Conservation (phyloP, 2,113 vertebrate genomes). For the Tetrao urogallus region DNA sequence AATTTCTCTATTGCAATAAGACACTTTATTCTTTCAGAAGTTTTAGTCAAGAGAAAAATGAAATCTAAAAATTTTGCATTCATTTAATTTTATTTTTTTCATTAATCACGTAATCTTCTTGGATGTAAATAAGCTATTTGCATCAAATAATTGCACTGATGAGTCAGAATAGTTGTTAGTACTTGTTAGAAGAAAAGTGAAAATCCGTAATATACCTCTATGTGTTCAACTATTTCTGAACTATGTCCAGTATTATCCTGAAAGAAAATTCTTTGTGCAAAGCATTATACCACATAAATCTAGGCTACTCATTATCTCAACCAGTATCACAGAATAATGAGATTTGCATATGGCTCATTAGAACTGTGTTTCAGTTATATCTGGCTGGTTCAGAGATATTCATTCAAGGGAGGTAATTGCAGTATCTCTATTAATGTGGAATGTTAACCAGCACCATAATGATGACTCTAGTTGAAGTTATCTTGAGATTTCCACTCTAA, state of each 20-base stretch:
- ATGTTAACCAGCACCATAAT: neutral
- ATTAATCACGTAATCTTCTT: neutral
- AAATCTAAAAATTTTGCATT: neutral
- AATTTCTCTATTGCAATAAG: neutral
- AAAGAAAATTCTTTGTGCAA: neutral
- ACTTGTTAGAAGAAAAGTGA: neutral
- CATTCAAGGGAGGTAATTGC: conserved; percentile 19
- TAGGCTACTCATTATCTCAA: conserved; percentile 36
- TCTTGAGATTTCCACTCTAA: neutral
- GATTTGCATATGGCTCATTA: conserved; percentile 53
- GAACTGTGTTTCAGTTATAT: conserved; percentile 9
- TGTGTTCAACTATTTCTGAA: neutral
- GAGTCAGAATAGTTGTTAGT: neutral
- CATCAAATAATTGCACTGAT: neutral
- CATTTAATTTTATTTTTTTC: neutral
- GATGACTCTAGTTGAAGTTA: conserved; percentile 16
- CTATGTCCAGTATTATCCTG: neutral
- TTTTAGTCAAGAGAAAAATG: neutral
- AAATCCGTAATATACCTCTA: neutral
- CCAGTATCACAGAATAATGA: conserved; percentile 50
- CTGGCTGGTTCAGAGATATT: neutral
- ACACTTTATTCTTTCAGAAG: neutral
- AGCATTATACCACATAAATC: neutral
- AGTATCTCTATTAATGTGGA: conserved; percentile 18
- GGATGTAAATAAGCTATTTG: neutral